Evolutionary conservation across 2,113 vertebrate genomes (phyloP), one percentile per base, ranked within the genome.

Genomic region (Vombatus ursinus): DNA sequence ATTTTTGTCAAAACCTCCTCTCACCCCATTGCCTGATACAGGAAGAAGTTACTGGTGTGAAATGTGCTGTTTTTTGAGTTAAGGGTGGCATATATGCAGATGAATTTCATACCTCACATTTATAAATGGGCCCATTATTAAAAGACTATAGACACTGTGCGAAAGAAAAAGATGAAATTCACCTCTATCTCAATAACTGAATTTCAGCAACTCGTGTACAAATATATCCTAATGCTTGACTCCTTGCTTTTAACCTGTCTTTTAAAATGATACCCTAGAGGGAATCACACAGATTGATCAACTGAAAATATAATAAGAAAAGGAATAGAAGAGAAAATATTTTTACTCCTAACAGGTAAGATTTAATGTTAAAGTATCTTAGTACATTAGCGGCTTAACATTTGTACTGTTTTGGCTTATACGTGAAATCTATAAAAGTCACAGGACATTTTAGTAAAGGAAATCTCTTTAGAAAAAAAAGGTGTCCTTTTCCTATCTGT

Each of bases 11-110:
- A 22, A 95, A 95, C 89, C 96, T 98, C 97, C 97, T 98, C 96
- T 98, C 97, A 98, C 97, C 97, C 96, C 95, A 96, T 96, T 98
- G 97, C 92, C 94, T 96, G 89, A 61, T 98, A 96, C 94, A 98
- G 97, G 98, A 98, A 96, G 96, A 97, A 98, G 96, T 91, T 97
- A 95, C 94, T 97, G 96, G 96, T 91, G 54, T 97, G 96, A 98
- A 98, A 98, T 98, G 92, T 94, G 93, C 98, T 97, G 91, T n/a
- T n/a, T 90, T 95, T 93, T 95, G 90, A 90, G 90, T 96, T 28
- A 97, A 95, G 97, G 95, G 97, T 97, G 96, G 98, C 92, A 92
- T 95, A 97, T 96, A 96, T 96, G 96, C 93, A 93, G 97, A 98
- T 97, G 91, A 95, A 98, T 93, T 98, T 98, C 96, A 97, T 97